Percentiles rank a stretch among this genome's conserved stretches.
Conservation (phyloP, 2,888 invertebrate species). For the Frankliniella intonsa region DNA sequence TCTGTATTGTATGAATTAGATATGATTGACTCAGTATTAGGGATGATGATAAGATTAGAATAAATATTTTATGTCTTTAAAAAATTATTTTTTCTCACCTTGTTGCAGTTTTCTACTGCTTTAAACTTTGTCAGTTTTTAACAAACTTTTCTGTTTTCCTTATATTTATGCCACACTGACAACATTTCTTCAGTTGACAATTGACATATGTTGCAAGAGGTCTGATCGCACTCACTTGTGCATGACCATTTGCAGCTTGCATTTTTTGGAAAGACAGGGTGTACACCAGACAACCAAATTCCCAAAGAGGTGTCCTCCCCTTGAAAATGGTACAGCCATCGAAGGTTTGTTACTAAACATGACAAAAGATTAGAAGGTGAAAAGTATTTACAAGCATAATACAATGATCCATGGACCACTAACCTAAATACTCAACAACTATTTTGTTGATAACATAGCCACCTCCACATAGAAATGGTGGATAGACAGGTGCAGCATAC, state of each 20-base stretch:
- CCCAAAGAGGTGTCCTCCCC: constrained; percentile 41
- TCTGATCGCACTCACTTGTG: constrained; percentile 29
- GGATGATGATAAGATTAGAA: background rate
- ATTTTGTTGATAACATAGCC: constrained; percentile 39
- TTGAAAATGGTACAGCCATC: constrained; percentile 31
- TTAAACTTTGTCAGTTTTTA: background rate
- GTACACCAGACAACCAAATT: constrained; percentile 38
- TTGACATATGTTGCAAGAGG: constrained; percentile 34
- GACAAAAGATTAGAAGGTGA: background rate
- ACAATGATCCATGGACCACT: background rate
- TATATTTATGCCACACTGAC: constrained; percentile 31
- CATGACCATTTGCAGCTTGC: constrained; percentile 37
- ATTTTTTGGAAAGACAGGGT: constrained; percentile 33
- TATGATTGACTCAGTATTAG: background rate
- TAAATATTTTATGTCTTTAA: background rate
- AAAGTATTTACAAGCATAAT: background rate
- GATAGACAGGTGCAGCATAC: constrained; percentile 38
- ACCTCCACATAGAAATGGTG: constrained; percentile 41
- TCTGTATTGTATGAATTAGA: background rate
- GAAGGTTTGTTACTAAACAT: background rate
- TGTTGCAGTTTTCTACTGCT: background rate
- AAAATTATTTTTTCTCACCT: background rate
- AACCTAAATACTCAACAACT: constrained; percentile 30
- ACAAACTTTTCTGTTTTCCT: background rate
- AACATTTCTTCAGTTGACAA: constrained; percentile 34